phyloP scores from a whole-genome alignment of 2,888 invertebrate genomes.

The Eupsilia transversa region DNA sequence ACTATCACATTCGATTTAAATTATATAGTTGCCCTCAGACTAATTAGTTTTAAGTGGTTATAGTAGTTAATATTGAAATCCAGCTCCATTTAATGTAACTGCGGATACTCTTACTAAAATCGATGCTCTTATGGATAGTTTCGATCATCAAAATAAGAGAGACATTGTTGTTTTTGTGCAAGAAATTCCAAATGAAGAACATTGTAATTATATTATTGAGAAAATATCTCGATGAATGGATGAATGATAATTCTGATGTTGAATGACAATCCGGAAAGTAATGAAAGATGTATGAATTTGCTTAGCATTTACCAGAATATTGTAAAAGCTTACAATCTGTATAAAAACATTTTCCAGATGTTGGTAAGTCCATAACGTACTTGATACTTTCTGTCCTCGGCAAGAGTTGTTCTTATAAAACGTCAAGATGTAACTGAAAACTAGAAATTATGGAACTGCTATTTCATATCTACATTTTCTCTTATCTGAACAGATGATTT shows the following conservation, averaged over 20 bases:
- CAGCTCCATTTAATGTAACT: slow-evolving; percentile 42
- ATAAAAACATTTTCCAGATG: slow-evolving; percentile 36
- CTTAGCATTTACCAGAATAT: slow-evolving; percentile 32
- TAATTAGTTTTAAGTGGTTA: neutral
- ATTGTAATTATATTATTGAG: slow-evolving; percentile 28
- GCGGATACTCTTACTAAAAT: slow-evolving; percentile 9
- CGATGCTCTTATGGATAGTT: slow-evolving; percentile 34
- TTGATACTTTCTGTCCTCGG: neutral
- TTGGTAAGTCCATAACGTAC: slow-evolving; percentile 46
- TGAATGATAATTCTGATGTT: neutral
- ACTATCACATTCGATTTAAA: slow-evolving; percentile 26
- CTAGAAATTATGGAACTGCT: too few relatives aligned
- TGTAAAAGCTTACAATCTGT: slow-evolving; percentile 39
- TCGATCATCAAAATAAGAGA: slow-evolving; percentile 45
- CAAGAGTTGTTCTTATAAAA: neutral
- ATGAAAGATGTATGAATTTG: slow-evolving; percentile 7
- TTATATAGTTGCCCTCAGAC: slow-evolving; percentile 24
- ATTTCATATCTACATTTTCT: too few relatives aligned
- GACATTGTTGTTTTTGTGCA: slow-evolving; percentile 13
- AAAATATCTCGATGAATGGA: slow-evolving; percentile 28
- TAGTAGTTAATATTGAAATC: slow-evolving; percentile 15
- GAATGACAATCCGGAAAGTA: neutral
- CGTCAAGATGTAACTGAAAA: neutral
- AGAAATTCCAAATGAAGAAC: slow-evolving; percentile 17
- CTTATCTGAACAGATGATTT: too few relatives aligned